Conservation (phyloP, 2,888 invertebrate genomes). For the Brachycybe producta region DNA sequence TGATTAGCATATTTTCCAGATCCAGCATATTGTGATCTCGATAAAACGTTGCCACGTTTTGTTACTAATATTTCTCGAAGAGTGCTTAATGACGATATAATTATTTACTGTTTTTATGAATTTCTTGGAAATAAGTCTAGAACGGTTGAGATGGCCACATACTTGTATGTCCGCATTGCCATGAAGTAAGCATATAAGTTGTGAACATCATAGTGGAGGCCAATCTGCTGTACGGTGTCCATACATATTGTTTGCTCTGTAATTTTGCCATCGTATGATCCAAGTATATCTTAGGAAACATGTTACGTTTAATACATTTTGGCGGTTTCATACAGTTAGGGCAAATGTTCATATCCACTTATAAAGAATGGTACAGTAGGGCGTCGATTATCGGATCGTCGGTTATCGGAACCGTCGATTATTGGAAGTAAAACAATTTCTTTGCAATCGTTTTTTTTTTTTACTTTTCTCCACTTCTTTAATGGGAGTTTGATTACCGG, state of each 20-base stretch:
- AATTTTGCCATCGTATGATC: conserved; percentile 16
- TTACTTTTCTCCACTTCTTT: too few relatives aligned
- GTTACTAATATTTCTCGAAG: conserved; percentile 6
- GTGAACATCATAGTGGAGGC: conserved; percentile 29
- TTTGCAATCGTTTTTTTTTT: too few relatives aligned
- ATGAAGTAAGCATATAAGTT: conserved; percentile 27
- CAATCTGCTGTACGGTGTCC: conserved; percentile 19
- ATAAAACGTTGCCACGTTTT: conserved; percentile 2
- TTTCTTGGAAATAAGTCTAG: neutral
- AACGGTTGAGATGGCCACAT: neutral
- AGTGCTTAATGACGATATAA: conserved; percentile 4
- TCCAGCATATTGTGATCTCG: conserved; percentile 7
- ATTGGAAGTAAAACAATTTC: too few relatives aligned
- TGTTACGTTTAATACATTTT: too few relatives aligned
- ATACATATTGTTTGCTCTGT: conserved; percentile 26
- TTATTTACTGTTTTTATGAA: neutral
- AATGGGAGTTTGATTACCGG: too few relatives aligned
- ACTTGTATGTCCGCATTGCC: conserved; percentile 23
- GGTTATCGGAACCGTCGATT: too few relatives aligned
- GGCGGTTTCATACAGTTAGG: too few relatives aligned
- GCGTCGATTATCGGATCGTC: too few relatives aligned
- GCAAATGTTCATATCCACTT: too few relatives aligned
- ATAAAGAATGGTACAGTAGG: too few relatives aligned
- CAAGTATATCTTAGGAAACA: conserved; percentile 26
- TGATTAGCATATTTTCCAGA: conserved; percentile 9